Base-by-base conservation (phyloP, 2,888 invertebrate genomes). In the Sphaerophoria taeniata region DNA sequence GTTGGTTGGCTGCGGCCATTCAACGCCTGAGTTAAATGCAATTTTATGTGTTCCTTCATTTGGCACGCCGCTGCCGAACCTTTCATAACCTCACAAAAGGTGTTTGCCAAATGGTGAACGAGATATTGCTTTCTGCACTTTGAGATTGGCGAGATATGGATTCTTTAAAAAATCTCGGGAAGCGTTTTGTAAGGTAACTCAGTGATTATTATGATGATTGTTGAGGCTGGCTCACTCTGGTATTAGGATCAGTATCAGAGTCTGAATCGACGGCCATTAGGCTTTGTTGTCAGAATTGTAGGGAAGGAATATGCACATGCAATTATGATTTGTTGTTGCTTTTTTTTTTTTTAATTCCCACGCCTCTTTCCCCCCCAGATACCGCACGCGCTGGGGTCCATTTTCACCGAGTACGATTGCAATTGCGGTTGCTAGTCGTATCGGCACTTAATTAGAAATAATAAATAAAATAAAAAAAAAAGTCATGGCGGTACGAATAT, bases 41-140 rank as follows among this genome's bases (percentile, higher is more conserved):
- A 83, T 73, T 83, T 24, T 24, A 24, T 83, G 73, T 73, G 70
- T 73, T 82, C 60, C 39, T 60, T 70, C 53, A 60, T 69, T 14
- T 65, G 34, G 33, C 36, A 78, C 70, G 77, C 69, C 63, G 12
- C 24, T 24, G 24, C 24, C 24, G 65, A 77, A 78, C 73, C 77
- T 78, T 73, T 83, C 78, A 83, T 83, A 83, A 83, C 77, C 82
- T 77, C 65, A 36, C 65, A 36, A 39, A 51, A 78, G 63, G 78
- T 73, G 69, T 73, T 77, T 78, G 73, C 69, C 67, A 72, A 53
- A 61, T 73, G 58, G 73, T 77, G 69, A 83, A 74, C 69, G 73
- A 70, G 72, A 77, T 82, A 43, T 39, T 39, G 39, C 43, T 9
- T 12, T 31, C 11, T 61, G 16, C 24, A 56, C 16, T 33, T 9